phyloP scores from a whole-genome alignment of 2,113 vertebrate genomes.

The Panthera uncia region DNA sequence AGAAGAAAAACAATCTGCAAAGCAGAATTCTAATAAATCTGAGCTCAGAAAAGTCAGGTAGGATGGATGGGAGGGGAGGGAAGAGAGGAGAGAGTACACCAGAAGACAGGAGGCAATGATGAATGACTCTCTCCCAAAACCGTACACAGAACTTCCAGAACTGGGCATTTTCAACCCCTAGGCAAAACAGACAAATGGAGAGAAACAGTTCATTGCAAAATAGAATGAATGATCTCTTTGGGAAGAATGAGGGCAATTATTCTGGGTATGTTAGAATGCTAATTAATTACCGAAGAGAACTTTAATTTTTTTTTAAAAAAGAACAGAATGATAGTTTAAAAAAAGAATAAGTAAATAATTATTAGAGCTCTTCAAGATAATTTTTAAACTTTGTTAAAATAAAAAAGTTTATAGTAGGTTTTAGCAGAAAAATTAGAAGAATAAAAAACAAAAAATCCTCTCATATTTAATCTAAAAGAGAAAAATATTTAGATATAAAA shows the following conservation, averaged over 20 bases:
- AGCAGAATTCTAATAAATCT: neutral
- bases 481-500: neutral
- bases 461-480: neutral
- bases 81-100: neutral
- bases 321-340: neutral
- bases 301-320: neutral
- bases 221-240: neutral
- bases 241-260: neutral
- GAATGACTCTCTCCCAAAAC: neutral
- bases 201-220: neutral
- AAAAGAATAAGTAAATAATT: neutral
- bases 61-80: neutral
- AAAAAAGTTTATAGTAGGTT: neutral
- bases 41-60: neutral
- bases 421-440: neutral
- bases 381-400: neutral
- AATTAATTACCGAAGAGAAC: neutral
- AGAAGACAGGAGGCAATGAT: neutral
- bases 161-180: neutral
- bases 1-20: neutral
- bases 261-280: neutral
- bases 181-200: neutral
- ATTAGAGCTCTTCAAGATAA: neutral
- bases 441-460: neutral
- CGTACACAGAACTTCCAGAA: neutral